Base-by-base conservation (phyloP, 1,140 invertebrate species). In the Drosophila serrata region DNA sequence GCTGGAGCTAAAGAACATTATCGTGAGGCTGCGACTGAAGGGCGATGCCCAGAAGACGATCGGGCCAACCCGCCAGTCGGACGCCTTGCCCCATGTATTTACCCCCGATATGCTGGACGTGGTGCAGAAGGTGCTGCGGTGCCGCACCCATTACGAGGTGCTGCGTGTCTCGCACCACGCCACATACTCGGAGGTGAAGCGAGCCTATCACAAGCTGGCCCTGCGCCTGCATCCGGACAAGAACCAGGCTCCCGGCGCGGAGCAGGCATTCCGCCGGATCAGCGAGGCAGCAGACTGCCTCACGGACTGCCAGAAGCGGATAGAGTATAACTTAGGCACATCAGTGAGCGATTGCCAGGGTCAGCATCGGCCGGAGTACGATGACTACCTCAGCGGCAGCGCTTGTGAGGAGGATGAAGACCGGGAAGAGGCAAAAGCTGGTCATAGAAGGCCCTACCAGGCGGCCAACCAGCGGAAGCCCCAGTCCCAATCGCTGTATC, bases 111-210 rank as follows among this genome's bases (percentile, higher is more conserved):
- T 95, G 75, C 67, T 94, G n/a, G 94, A 95, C 24, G 94, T 95
- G 13, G 94, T 95, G 0, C 93, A 94, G 39, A 93, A 94, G 57
- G 94, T 95, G 40, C 94, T 95, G 42, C 94, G 94, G 69, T 91
- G 98, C 92, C 98, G 98, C 92, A 98, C 99, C 94, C 99, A 98
- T 93, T 99, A 99, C 94, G 98, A 99, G 94, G 98, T 99, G 90
- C 94, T 99, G 37, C 95, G 96, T 29, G 95, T 99, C 4, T 95
- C 94, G 4, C 99, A 99, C 93, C 97, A 98, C 70, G 97, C 97
- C 4, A 97, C 96, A 9, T 98, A 99, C 85, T 96, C 95, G 45
- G 98, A 99, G 79, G 95, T 99, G 35, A 99, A 99, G 93, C 99
- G 98, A 92, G 95, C 98, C 2, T 99, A 99, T 92, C 97, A 98